Evolutionary conservation across 2,797 vertebrate species (phyloP), one percentile per base, ranked within the genome.

Genomic region (Danio kyathit): DNA sequence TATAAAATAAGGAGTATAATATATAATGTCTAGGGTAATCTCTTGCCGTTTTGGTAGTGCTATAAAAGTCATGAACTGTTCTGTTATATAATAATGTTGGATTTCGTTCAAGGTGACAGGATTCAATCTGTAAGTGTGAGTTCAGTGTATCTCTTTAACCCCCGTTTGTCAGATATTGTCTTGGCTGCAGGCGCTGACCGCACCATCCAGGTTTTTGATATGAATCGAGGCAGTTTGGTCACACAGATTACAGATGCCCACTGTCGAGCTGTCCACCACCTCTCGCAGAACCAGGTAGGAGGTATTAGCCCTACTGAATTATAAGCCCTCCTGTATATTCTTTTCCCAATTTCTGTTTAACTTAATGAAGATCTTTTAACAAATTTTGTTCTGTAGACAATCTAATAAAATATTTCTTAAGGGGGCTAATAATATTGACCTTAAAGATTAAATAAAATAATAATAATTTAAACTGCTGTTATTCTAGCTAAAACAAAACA

Each of bases 261-360:
- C 86, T 87, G 91, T 40, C 92, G 93, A 94, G 88, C 95, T 5
- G 60, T 93, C 75, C 94, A 97, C 88, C 96, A 96, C 72, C 94
- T 99, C 67, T 91, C 93, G 76, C 96, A 97, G 85, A 98, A 97
- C 85, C 95, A 95, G 90, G 97, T 97, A 87, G 90, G 88, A 29
- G 46, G 48, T 48, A 7, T 48, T 48, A 48, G 7, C 7, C 11
- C 46, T 48, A 3, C 29, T 29, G 29, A 29, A 29, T 29, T 29
- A 29, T 29, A 29, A 29, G 29, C 29, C 29, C 3, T 29, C 3
- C 29, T 29, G 29, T 29, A 29, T 1, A 29, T 29, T 29, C 29
- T 3, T 29, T 29, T 29, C 29, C 29, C 29, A 29, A 29, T 29
- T 29, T 29, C 29, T 29, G 1, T 29, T 29, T 29, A n/a, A 29